Percentiles rank a stretch among this genome's conserved stretches.
These are phyloP conservation scores for Melanerpes aurifrons DNA, from an alignment of 2,113 vertebrate genomes.

Conservation along the genomic window DNA sequence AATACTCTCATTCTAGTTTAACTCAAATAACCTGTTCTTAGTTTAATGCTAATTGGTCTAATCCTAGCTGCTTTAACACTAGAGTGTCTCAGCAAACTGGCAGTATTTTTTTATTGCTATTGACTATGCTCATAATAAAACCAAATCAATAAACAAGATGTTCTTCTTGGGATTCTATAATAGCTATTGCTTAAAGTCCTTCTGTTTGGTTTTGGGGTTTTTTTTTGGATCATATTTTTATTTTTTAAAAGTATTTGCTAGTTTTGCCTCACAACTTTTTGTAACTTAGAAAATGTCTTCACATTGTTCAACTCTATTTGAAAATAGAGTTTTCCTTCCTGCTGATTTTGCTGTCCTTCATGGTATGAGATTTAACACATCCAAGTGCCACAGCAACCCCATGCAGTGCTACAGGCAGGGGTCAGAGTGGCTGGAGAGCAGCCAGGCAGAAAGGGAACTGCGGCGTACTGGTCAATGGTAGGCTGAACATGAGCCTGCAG, in stretches of 20 bases:
- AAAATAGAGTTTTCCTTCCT: not conserved
- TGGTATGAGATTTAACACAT: no score
- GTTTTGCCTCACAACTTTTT: not conserved
- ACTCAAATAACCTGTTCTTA: not conserved
- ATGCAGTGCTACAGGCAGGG: no score
- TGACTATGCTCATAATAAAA: not conserved
- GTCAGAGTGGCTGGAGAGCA: no score
- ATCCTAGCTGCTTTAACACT: not conserved
- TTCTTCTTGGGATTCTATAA: not conserved
- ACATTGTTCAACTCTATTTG: not conserved
- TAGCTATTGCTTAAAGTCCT: not conserved
- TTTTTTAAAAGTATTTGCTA: not conserved
- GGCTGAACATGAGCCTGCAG: no score
- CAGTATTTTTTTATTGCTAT: not conserved
- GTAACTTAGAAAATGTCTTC: not conserved
- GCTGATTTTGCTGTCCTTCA: not conserved
- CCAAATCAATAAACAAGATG: not conserved
- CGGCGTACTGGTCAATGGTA: no score
- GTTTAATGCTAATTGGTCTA: not conserved
- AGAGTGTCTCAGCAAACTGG: not conserved
- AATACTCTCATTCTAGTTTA: not conserved
- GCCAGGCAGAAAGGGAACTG: no score
- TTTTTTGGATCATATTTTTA: not conserved
- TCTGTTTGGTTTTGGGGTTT: not conserved
- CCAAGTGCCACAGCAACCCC: no score